Base-by-base conservation (phyloP, 1,140 invertebrate species). In the Drosophila ambigua region DNA sequence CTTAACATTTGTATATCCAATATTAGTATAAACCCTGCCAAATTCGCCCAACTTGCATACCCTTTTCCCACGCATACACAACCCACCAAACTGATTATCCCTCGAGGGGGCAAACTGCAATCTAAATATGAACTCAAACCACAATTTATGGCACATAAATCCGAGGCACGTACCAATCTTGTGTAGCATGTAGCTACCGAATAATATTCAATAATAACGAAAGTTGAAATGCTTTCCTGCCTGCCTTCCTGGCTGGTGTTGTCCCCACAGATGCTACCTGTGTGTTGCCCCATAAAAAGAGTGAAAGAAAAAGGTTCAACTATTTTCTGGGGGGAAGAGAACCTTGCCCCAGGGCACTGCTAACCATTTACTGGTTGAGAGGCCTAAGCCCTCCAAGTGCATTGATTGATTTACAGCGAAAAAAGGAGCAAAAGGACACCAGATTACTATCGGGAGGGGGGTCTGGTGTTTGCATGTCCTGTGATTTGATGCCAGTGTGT, bases 181-280 rank as follows among this genome's bases (percentile, higher is more conserved):
- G 11, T 13, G 11, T 13, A 43, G 51, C 49, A 13, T 58, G 44
- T 61, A 20, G 63, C 11, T 39, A 67, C 67, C 54, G 49, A 71
- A 71, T 66, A 68, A 79, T 78, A 82, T 82, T 79, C 71, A 75
- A 82, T 83, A 82, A 72, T 43, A 72, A 72, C 54, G 16, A 63
- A 64, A 49, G 43, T 52, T 26, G 45, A 69, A 62, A 55, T 61
- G 59, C 20, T 26, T 55, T 65, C 31, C 62, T 31, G 35, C 16
- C 39, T 49, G 28, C 51, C 65, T 68, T 66, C 41, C 48, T 24
- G 28, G 0, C 28, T 28, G 28, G 7, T 28, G 28, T 28, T 28
- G 28, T 28, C 28, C 16, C 35, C 35, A 13, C 35, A 5, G 35
- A 39, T 39, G 35, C 35, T 13, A 48, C 7, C 23, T 48, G 24